These are phyloP conservation scores for Hirtodrosophila alboralis DNA, from an alignment of 2,888 invertebrate species.

Conservation along the genomic window DNA sequence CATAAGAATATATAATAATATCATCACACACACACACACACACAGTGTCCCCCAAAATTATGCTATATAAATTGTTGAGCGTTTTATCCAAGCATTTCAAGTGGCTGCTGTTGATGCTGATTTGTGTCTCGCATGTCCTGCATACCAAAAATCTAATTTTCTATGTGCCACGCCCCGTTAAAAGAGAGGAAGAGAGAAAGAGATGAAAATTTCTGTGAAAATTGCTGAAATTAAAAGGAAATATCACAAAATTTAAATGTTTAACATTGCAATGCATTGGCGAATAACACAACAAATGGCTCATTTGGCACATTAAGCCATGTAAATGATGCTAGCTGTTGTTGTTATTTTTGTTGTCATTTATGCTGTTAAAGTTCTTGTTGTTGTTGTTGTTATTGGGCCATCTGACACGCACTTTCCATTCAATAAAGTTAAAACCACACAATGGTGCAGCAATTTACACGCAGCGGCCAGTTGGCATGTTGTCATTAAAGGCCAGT, in stretches of 20 bases:
- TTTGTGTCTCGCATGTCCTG: slow-evolving; percentile 57
- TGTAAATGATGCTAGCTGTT: slow-evolving; percentile 47
- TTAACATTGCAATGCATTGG: slow-evolving; percentile 18
- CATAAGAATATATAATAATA: slow-evolving; percentile 25
- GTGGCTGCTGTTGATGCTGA: slow-evolving; percentile 32
- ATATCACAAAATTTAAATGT: slow-evolving; percentile 54
- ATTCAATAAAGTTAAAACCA: slow-evolving; percentile 68
- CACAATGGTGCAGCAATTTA: slow-evolving; percentile 70
- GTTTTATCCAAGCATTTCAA: slow-evolving; percentile 36
- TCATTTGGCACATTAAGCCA: slow-evolving; percentile 52
- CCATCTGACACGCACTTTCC: slow-evolving; percentile 65
- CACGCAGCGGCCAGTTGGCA: slow-evolving; percentile 52
- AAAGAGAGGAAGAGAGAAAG: neutral
- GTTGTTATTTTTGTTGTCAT: slow-evolving; percentile 10
- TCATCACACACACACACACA: neutral
- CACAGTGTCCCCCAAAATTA: slow-evolving; percentile 58
- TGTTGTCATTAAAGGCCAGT: slow-evolving; percentile 68
- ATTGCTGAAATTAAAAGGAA: slow-evolving; percentile 66
- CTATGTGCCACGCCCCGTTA: slow-evolving; percentile 27
- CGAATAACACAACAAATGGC: slow-evolving; percentile 16
- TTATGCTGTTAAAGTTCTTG: slow-evolving; percentile 10
- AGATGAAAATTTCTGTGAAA: slow-evolving; percentile 6
- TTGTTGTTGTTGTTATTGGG: slow-evolving; percentile 15
- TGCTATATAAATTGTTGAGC: slow-evolving; percentile 64
- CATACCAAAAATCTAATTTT: slow-evolving; percentile 46